Evolutionary conservation across 2,113 vertebrate species (phyloP), one percentile per base, ranked within the genome.

Genomic region (Eptesicus fuscus): DNA sequence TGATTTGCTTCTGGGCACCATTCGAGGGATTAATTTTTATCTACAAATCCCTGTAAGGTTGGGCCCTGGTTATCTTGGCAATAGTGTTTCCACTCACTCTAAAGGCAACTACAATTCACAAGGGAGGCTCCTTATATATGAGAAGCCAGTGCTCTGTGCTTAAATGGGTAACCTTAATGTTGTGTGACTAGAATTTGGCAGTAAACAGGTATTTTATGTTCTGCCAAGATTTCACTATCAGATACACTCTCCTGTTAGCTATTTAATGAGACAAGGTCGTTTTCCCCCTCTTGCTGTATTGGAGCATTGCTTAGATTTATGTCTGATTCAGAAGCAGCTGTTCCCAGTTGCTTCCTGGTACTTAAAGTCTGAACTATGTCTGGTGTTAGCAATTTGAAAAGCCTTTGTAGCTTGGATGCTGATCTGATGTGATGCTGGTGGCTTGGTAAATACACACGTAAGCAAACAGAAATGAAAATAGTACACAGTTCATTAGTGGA

Each of bases 121-220:
- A 95, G 92, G 83, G 88, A 96, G 90, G 88, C 79, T 93, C 40
- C 65, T 91, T 96, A 78, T 79, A 95, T 90, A 91, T 44, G 76
- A 90, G 83, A 93, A 95, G 85, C 80, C 71, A 88, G 92, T 47
- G 77, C 90, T 96, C 69, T 67, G 49, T 80, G 86, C 90, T 97
- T 96, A 97, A 97, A 90, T 88, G 97, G 96, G 96, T 96, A 96
- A 93, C 93, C 91, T 98, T 96, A 98, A 97, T 96, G 95, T 96
- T 95, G 96, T 96, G 95, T 98, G 97, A 97, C 96, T 95, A 82
- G 93, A 95, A 96, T 96, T 96, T 97, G 96, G 96, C 97, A 95
- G 95, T 94, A 98, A 97, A 97, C 96, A 97, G 94, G 86, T 97
- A 96, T 95, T 97, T 98, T 97, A 97, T 97, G 97, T 96, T 96